These are phyloP conservation scores for Oreochromis mossambicus DNA, from an alignment of 2,797 vertebrate species.

Conservation along the genomic window DNA sequence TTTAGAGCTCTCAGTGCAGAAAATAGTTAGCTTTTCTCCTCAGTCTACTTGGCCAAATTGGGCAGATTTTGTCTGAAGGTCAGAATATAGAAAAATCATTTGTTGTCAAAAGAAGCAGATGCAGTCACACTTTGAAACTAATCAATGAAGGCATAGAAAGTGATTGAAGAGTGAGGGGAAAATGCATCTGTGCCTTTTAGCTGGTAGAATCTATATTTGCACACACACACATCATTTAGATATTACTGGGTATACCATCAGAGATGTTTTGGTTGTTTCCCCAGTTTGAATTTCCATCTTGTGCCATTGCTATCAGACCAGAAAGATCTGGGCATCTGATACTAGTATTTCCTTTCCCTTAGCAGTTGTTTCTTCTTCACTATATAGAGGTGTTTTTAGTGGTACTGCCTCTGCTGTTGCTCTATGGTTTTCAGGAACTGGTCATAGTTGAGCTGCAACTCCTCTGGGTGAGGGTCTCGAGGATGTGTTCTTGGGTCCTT, in stretches of 20 bases:
- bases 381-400: not conserved
- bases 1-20: not conserved
- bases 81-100: not conserved
- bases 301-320: not conserved
- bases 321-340: not conserved
- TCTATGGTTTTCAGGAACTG: not conserved
- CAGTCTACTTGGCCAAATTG: not conserved
- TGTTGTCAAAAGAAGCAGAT: not conserved
- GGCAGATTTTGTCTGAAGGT: not conserved
- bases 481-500: not conserved
- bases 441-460: not conserved
- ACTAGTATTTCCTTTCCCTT: not conserved
- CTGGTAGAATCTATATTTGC: not conserved
- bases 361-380: not conserved
- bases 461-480: not conserved
- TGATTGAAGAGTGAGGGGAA: not conserved
- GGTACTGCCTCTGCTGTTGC: not conserved
- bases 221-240: not conserved
- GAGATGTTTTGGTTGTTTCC: not conserved
- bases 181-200: not conserved
- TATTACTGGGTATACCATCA: not conserved
- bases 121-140: slow-evolving; percentile 4
- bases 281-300: not conserved
- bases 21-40: not conserved
- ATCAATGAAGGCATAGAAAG: not conserved